Evolutionary conservation across 2,113 vertebrate genomes (phyloP), one percentile per base, ranked within the genome.

Genomic region (Drymodes brunneopygia): DNA sequence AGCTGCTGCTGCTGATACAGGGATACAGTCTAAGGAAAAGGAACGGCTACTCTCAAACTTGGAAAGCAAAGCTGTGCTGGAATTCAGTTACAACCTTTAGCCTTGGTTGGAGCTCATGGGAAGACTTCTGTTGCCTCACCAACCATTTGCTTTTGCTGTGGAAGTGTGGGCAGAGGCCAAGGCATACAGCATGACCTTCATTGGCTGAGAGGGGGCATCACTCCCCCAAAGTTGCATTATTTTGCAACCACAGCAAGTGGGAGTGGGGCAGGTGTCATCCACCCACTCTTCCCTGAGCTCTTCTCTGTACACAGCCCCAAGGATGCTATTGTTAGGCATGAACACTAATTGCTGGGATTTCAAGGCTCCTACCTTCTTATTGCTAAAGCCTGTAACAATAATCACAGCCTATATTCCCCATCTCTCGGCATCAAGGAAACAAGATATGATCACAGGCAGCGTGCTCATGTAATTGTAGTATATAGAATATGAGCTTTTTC

Each of bases 361-460:
- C 92, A 94, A 93, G 88, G 85, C 90, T 95, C 90, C 85, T 58
- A 78, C 80, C 94, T 94, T 93, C 92, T 58, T 93, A 92, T 94
- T 96, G 91, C 95, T 93, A 94, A 96, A 94, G 94, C 90, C 95
- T 81, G 75, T 88, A 96, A 70, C 96, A 96, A 92, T 95, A 96
- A 95, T 95, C 94, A 96, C 96, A 97, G 92, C 95, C 92, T 95
- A 95, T 83, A 93, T 93, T 94, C 95, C 94, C 81, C 88, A 96
- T 97, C 82, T 93, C 82, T 90, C 64, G 72, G 95, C 92, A 96
- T 94, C 94, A 93, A 94, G 93, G 93, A 95, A 95, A 95, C 94
- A 94, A 96, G 92, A 94, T 96, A 93, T 90, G 90, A 96, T 96
- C 95, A 81, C 16, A 96, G 92, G 88, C 94, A 97, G 86, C 2